Evolutionary conservation across 2,797 vertebrate species (phyloP), one percentile per base, ranked within the genome.

Genomic region (Catostomus latipinnis): DNA sequence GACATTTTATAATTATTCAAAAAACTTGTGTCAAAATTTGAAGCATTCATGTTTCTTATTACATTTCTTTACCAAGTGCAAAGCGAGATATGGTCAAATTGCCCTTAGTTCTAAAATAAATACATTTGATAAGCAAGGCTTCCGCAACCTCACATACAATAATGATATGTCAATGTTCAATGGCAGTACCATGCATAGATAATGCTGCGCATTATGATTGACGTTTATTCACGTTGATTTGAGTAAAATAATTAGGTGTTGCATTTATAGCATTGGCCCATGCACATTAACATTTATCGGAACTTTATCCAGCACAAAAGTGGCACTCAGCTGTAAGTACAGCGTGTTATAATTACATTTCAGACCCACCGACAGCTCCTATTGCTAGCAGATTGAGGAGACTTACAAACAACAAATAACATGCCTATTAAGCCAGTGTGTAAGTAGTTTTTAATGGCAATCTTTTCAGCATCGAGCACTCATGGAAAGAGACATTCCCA

Each of bases 261-360:
- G 34, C 34, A 34, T 34, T 34, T 34, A 3, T 4, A 34, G 34
- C 34, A 34, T 34, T 34, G 34, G 4, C 34, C 2, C 2, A 2
- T 34, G 34, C 4, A 34, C 34, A 34, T 34, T 34, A 34, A 34
- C 2, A 34, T 34, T 34, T 34, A 34, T 34, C 34, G 2, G 34
- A 34, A 34, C 34, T 34, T 34, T 34, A 34, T 34, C 34, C 34
- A 34, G 34, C 4, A 4, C 34, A 34, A 4, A 34, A 34, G 34
- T 34, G 34, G 34, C 34, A 34, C 34, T 34, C 34, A 34, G 52
- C 60, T 49, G 6, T 49, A 66, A 72, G 62, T 50, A 67, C 62
- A 60, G 62, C 1, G 9, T 43, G 7, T 66, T 67, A 16, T 58
- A 80, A 80, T 73, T 67, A 73, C 16, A 60, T 67, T 67, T 80